Evolutionary conservation across 53 echinoderm and acorn worm species (phyloP).

Genomic region (Antedon mediterranea): DNA sequence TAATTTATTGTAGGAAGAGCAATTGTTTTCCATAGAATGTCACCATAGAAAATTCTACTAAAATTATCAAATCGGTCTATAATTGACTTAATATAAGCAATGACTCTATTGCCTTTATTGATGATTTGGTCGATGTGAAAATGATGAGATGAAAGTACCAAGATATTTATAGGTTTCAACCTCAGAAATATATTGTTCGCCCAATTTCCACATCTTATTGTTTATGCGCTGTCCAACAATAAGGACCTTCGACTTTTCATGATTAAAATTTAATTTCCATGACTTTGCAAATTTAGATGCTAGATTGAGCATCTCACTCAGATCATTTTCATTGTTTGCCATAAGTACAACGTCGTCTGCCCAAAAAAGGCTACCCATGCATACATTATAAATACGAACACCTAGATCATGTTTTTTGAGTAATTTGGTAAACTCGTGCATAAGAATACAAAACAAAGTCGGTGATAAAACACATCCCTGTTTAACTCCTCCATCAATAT

Average conservation of each 20-base stretch:
- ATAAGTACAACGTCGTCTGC: conserved; percentile 7
- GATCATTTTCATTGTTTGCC: conserved; percentile 1
- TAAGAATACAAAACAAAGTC: conserved; percentile 10
- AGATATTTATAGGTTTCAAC: too few relatives aligned
- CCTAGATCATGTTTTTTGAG: conserved; percentile 4
- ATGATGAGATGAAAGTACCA: background rate
- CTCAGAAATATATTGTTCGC: background rate
- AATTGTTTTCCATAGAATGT: conserved; percentile 9
- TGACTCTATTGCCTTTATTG: conserved; percentile 7
- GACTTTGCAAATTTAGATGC: background rate
- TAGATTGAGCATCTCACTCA: background rate
- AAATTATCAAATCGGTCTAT: background rate
- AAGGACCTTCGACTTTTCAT: conserved; percentile 4
- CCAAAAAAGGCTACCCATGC: conserved; percentile 10
- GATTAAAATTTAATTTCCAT: conserved; percentile 8
- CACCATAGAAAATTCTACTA: background rate
- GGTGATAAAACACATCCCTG: conserved; percentile 19
- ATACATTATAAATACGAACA: background rate
- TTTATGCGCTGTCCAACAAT: conserved; percentile 2
- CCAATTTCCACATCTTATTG: background rate
- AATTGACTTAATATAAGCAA: background rate
- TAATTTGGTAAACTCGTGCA: conserved; percentile 9
- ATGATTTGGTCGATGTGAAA: conserved; percentile 1
- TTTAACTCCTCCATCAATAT: conserved; percentile 10
- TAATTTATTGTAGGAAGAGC: conserved; percentile 13